These are phyloP conservation scores for Bujurquina vittata DNA, from an alignment of 2,113 vertebrate genomes.

Conservation along the genomic window DNA sequence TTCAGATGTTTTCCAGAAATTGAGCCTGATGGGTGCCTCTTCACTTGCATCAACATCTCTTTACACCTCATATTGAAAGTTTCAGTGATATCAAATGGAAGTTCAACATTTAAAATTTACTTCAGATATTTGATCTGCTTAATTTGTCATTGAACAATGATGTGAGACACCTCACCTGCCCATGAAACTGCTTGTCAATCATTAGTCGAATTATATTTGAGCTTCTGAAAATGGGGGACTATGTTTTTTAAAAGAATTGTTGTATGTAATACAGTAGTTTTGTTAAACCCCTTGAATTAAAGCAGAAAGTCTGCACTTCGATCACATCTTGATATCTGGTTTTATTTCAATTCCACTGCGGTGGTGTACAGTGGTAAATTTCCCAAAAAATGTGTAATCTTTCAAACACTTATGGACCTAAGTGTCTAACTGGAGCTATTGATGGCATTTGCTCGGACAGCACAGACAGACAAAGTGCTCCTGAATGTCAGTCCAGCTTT, in stretches of 20 bases:
- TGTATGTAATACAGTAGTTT: neutral
- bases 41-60: neutral
- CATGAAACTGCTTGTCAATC: no score
- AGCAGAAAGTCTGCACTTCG: neutral
- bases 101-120: neutral
- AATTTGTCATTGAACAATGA: neutral
- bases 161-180: no score
- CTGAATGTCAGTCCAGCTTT: neutral
- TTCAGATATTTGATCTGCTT: neutral
- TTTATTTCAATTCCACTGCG: neutral
- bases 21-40: neutral
- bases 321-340: neutral
- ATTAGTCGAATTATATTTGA: no score
- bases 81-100: neutral
- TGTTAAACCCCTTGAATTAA: neutral
- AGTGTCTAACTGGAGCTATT: neutral
- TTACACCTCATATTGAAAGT: neutral
- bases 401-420: neutral
- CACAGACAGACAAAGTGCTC: neutral
- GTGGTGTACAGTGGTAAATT: neutral
- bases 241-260: no score
- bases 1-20: neutral
- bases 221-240: no score
- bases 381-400: accelerated
- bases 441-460: neutral